Evolutionary conservation across 2,113 vertebrate species (phyloP).

Genomic region (Halcyon malimbica): DNA sequence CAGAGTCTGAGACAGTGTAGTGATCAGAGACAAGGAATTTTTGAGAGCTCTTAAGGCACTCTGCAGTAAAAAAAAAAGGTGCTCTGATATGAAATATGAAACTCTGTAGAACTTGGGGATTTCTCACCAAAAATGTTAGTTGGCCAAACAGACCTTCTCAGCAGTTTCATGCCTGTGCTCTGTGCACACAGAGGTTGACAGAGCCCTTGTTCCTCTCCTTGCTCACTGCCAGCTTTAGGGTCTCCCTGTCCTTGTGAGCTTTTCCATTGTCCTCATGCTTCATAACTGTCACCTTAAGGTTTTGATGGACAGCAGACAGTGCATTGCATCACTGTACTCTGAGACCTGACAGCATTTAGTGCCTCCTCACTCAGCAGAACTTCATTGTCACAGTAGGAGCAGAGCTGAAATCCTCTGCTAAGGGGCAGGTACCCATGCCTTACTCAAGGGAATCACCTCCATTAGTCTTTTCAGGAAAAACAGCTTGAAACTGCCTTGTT

Average conservation of each 20-base stretch:
- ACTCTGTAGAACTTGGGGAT: background rate
- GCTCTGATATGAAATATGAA: background rate
- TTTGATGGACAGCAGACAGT: fast-evolving
- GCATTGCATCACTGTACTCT: background rate
- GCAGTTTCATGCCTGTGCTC: fast-evolving
- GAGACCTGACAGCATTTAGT: background rate
- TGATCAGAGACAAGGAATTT: background rate
- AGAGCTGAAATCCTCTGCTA: background rate
- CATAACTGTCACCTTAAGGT: background rate
- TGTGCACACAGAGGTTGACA: background rate
- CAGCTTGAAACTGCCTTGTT: background rate
- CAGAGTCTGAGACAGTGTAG: background rate
- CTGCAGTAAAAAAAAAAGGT: background rate
- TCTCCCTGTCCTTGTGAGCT: background rate
- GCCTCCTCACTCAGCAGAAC: background rate
- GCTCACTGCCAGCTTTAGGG: background rate
- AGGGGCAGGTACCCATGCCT: fast-evolving
- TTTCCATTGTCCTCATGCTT: background rate
- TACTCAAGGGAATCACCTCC: background rate
- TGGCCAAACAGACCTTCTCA: background rate
- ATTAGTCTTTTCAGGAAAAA: background rate
- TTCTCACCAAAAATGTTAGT: background rate
- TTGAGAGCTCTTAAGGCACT: background rate
- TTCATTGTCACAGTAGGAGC: background rate
- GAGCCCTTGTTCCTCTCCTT: background rate